Conservation (phyloP, 1,140 invertebrate genomes). For the Sminthurides bifidus region DNA sequence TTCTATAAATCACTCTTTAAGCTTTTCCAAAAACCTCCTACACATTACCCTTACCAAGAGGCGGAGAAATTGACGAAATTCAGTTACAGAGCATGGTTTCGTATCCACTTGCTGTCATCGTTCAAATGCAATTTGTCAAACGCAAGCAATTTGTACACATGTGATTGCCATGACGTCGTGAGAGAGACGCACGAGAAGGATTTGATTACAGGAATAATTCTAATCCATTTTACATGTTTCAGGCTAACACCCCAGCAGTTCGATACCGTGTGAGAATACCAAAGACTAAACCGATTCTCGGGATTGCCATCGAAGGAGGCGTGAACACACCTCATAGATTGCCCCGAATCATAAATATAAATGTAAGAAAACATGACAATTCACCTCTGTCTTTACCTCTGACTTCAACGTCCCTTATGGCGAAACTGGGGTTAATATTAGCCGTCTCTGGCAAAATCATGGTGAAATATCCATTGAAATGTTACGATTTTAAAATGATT, state of each 20-base stretch:
- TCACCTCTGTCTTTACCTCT: neutral
- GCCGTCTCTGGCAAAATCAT: neutral
- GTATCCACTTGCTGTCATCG: too few relatives aligned
- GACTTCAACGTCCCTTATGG: too few relatives aligned
- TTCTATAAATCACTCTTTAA: too few relatives aligned
- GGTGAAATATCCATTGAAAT: slow-evolving; percentile 9
- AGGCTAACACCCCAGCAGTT: slow-evolving; percentile 12
- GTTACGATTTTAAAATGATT: neutral
- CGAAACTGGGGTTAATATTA: too few relatives aligned
- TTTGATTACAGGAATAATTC: neutral
- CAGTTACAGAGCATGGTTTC: too few relatives aligned
- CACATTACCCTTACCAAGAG: too few relatives aligned
- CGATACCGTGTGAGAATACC: slow-evolving; percentile 56
- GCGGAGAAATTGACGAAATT: too few relatives aligned
- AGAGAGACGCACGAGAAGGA: neutral
- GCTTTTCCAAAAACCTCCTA: too few relatives aligned
- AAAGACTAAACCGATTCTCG: slow-evolving; percentile 85
- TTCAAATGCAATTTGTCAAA: too few relatives aligned
- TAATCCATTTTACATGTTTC: neutral
- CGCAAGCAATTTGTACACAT: too few relatives aligned
- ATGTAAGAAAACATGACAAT: slow-evolving; percentile 49
- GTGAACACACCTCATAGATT: slow-evolving; percentile 86
- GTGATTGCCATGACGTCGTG: neutral
- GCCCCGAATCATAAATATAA: slow-evolving; percentile 90
- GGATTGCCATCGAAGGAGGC: slow-evolving; percentile 93